phyloP scores from a whole-genome alignment of 2,797 vertebrate genomes.

The Diplodus puntazzo region DNA sequence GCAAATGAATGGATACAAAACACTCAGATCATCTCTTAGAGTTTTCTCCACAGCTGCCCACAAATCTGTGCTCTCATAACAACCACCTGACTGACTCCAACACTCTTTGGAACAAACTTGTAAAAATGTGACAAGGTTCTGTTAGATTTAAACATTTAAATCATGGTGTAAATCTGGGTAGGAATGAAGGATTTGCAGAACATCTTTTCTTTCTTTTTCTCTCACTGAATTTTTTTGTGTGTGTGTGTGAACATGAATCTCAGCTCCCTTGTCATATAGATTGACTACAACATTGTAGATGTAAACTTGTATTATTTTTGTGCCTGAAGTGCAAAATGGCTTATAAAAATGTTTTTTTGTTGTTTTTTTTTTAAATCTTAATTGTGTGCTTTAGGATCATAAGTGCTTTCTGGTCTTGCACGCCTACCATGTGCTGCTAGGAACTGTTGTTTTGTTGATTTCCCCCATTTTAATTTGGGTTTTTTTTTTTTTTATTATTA shows the following conservation, averaged over 20 bases:
- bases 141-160: conserved; percentile 16
- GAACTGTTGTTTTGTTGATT: conserved; percentile 66
- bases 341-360: conserved; percentile 50
- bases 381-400: conserved; percentile 85
- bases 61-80: conserved; percentile 7
- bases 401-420: conserved; percentile 98
- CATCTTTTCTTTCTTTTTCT: conserved; percentile 18
- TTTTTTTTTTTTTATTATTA: conserved; percentile 57
- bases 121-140: conserved; percentile 38
- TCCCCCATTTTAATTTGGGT: background rate
- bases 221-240: background rate
- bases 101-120: conserved; percentile 15
- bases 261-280: conserved; percentile 49
- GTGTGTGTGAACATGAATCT: conserved; percentile 27
- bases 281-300: conserved; percentile 63
- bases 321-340: conserved; percentile 81
- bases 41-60: conserved; percentile 18
- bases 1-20: conserved; percentile 1
- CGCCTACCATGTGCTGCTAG: conserved; percentile 95
- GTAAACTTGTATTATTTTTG: conserved; percentile 72
- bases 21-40: background rate
- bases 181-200: conserved; percentile 34
- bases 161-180: conserved; percentile 32
- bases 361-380: conserved; percentile 79
- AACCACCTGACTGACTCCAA: conserved; percentile 2